Conservation (phyloP, 2,888 invertebrate species). For the Cosmopolites sordidus region DNA sequence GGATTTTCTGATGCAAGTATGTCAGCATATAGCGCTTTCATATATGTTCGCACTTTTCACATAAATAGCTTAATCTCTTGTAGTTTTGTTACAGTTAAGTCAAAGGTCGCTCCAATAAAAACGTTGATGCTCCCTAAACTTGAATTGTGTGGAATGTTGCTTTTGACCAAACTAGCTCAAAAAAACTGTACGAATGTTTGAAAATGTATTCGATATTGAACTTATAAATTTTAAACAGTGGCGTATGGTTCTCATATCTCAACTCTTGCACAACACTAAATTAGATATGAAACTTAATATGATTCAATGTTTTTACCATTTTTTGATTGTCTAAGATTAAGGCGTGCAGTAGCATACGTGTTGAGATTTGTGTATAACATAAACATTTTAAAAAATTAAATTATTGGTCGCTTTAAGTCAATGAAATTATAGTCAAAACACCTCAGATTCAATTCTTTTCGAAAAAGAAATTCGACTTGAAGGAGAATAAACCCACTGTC, state of each 20-base stretch:
- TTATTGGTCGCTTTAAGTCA: neutral
- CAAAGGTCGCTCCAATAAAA: conserved; percentile 17
- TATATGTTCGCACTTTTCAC: conserved; percentile 13
- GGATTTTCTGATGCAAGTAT: conserved; percentile 11
- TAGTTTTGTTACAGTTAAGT: conserved; percentile 11
- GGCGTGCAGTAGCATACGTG: too few species aligned
- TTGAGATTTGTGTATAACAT: neutral
- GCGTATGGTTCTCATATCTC: too few species aligned
- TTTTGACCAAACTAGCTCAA: conserved; percentile 5
- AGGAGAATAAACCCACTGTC: too few species aligned
- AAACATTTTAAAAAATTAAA: neutral
- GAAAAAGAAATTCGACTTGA: too few species aligned
- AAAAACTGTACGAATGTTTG: conserved; percentile 6
- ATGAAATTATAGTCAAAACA: neutral
- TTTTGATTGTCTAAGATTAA: neutral
- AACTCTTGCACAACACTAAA: too few species aligned
- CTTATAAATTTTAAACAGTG: too few species aligned
- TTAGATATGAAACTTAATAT: too few species aligned
- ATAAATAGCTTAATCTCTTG: neutral
- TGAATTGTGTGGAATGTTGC: conserved; percentile 11
- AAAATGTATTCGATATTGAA: neutral
- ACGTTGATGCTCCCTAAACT: conserved; percentile 11
- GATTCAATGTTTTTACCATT: too few species aligned
- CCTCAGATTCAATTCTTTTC: too few species aligned
- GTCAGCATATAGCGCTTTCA: conserved; percentile 10